Evolutionary conservation across 2,888 invertebrate species (phyloP), one percentile per base, ranked within the genome.

Genomic region (Abrostola tripartita): DNA sequence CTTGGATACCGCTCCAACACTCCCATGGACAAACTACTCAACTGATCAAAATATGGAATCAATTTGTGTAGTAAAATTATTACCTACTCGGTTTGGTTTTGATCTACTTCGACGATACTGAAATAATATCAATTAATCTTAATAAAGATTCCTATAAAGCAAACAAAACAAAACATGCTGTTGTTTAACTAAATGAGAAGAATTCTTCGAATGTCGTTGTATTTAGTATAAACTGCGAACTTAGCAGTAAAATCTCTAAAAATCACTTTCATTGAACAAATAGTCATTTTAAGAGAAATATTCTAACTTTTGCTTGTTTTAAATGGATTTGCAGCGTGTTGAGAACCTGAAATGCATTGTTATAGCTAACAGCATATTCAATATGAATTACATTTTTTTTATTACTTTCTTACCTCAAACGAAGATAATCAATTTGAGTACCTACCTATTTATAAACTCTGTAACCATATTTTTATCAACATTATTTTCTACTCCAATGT

Each of bases 1-100:
- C 84, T 85, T 85, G 83, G 71, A 60, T 68, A 49, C 44, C 37
- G 57, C 59, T 65, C 54, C 36, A 56, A 51, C 51, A 54, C n/a
- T 42, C 51, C 60, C 72, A 66, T 52, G 44, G 37, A 60, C 36
- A 14, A 56, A 47, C 24, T 24, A 74, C 24, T 24, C 55, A n/a
- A 57, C 24, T 6, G 10, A 53, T 56, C 37, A 38, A 8, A 68
- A 52, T 49, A 49, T 49, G 0, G 24, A 40, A 69, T 55, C 9
- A 11, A 47, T 68, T 50, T 0, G 6, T 50, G 52, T n/a, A 14
- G 11, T 50, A 1, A 0, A 44, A 14, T 6, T 6, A 14, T 7
- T 8, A 1, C 5, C 5, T 4, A n/a, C 14, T 14, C 7, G 14
- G 6, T n/a, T 44, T 44, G 5, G 40, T 40, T 40, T 40, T 24